Evolutionary conservation across 2,888 invertebrate species (phyloP), one percentile per base, ranked within the genome.

Genomic region (Catocala fraxini): DNA sequence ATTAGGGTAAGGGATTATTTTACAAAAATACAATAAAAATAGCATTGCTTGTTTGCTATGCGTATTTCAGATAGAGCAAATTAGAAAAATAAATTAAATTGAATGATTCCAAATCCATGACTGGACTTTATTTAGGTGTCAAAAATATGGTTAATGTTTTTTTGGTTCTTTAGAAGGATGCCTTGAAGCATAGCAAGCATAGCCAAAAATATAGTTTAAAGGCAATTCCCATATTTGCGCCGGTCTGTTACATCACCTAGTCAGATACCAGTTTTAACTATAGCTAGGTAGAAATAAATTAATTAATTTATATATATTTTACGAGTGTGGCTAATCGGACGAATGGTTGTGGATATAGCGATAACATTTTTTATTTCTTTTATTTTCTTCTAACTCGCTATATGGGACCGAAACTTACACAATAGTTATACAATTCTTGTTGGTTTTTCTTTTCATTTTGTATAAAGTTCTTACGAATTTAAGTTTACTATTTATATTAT

Each of bases 181-280:
- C 53, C 25, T 51, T 41, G 53, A 41, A 51, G 64, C 64, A 72
- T 71, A 77, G 74, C 76, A 77, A 71, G 71, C 59, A 65, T 42
- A 62, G 61, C 13, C 33, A 62, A 70, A 55, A 68, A 66, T 48
- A 51, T 65, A 65, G 56, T 67, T 39, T 70, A 51, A 66, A 63
- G 56, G 60, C 65, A 75, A 73, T 66, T 65, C 64, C 71, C 71
- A 75, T 65, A 65, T 65, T 73, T 73, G 75, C 65, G 74, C 79
- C 75, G 83, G 84, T 82, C 88, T 86, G 81, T 80, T 82, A 87
- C 87, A 88, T 84, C 89, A 90, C 90, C 93, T 93, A 93, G 93
- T 93, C 93, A 93, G 83, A 88, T 81, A 84, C 81, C 93, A 92
- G 90, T 91, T 91, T 91, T 90, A 89, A 88, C 82, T 86, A 83